Base-by-base conservation (phyloP, 1,140 invertebrate species). In the Drosophila bipectinata region DNA sequence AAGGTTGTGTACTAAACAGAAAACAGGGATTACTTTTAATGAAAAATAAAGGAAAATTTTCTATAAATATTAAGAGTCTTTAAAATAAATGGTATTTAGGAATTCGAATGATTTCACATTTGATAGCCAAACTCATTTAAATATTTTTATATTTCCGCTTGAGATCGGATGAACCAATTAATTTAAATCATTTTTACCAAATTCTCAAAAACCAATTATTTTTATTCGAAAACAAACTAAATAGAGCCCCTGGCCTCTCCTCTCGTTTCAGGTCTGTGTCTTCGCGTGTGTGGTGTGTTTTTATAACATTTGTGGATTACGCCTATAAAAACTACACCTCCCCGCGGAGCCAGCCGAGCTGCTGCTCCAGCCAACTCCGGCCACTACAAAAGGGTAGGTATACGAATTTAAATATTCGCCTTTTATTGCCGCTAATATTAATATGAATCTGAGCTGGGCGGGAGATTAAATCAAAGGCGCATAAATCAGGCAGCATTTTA, bases 291-390 rank as follows among this genome's bases (percentile, higher is more conserved):
- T 64, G 21, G 24, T 59, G 37, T 63, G 57, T 81, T 78, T 71
- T 85, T 82, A 82, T 75, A 62, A 64, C 59, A 69, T 56, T 72
- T 78, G 64, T 78, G 83, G 82, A 87, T 88, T 87, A 78, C 47
- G 55, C 39, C 66, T 68, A 88, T 88, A 88, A 82, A 88, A 77
- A 81, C 76, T 51, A 72, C 64, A 84, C 75, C 61, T 76, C 67
- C 72, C 51, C 64, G 41, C 73, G 51, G 28, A 56, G 52, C 63
- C 63, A 47, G 59, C 18, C 30, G 30, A 45, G 59, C n/a, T 34
- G 9, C 15, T 15, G 15, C 21, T 15, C 26, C 12, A 15, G 39
- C 41, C 14, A 41, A 3, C 9, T 30, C 48, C 67, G 14, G 45
- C 24, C n/a, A 18, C 15, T 59, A 48, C 55, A 80, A 64, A 47